Conservation (phyloP, 2,797 vertebrate genomes). For the Salarias fasciatus region DNA sequence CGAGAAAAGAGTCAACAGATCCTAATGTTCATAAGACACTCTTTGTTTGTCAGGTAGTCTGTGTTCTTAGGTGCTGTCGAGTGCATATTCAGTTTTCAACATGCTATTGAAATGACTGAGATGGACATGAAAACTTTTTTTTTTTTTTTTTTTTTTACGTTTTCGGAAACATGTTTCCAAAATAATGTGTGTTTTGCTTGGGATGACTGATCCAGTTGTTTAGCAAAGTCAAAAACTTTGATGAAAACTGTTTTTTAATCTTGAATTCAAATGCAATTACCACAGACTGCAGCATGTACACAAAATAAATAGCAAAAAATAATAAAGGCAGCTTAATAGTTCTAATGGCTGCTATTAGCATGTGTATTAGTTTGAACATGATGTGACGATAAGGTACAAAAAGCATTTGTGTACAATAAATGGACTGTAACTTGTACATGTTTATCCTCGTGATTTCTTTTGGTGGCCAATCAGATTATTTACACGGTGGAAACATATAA, state of each 20-base stretch:
- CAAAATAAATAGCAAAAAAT: constrained; percentile 73
- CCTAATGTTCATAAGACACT: constrained; percentile 52
- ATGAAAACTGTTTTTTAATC: constrained; percentile 36
- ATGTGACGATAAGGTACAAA: constrained; percentile 72
- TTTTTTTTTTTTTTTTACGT: neutral
- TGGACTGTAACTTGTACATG: constrained; percentile 77
- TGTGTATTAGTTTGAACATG: constrained; percentile 71
- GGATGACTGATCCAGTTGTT: neutral
- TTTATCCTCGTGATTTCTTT: constrained; percentile 75
- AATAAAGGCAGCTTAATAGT: constrained; percentile 72
- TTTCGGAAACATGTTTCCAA: neutral
- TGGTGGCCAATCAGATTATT: constrained; percentile 83
- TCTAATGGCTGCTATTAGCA: constrained; percentile 76
- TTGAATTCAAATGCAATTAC: constrained; percentile 60
- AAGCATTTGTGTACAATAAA: constrained; percentile 78
- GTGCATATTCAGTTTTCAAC: constrained; percentile 12
- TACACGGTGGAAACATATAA: constrained; percentile 76
- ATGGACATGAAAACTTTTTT: neutral
- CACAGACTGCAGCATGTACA: constrained; percentile 57
- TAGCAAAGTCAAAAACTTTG: constrained; percentile 9
- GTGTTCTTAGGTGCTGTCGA: constrained; percentile 29
- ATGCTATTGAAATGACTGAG: neutral
- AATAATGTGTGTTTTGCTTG: too few relatives aligned
- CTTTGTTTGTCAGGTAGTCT: constrained; percentile 41
- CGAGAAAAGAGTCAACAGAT: constrained; percentile 63